phyloP scores from a whole-genome alignment of 2,888 invertebrate genomes.

The Seira sanloemensis region DNA sequence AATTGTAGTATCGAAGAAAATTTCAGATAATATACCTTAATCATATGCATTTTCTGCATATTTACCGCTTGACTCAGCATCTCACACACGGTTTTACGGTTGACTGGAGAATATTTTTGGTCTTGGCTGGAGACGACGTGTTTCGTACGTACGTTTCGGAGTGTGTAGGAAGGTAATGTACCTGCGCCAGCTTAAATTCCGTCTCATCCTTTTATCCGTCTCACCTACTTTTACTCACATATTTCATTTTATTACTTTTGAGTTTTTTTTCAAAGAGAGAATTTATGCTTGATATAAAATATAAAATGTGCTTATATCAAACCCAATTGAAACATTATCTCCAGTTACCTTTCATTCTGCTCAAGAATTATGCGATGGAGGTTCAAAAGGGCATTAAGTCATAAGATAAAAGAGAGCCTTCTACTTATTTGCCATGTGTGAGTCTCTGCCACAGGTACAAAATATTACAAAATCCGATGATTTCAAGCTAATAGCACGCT shows the following conservation, averaged over 20 bases:
- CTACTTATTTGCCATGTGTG: conserved; percentile 33
- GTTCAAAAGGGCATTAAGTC: conserved; percentile 48
- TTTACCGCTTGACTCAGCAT: conserved; percentile 47
- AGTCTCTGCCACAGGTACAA: conserved; percentile 21
- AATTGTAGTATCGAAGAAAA: neutral
- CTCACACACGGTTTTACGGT: conserved; percentile 30
- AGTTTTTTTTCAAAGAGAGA: conserved; percentile 24
- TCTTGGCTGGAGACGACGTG: conserved; percentile 29
- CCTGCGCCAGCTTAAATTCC: no score
- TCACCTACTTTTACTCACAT: conserved; percentile 40
- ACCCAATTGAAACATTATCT: conserved; percentile 45
- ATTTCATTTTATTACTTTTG: conserved; percentile 27
- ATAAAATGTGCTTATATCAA: neutral
- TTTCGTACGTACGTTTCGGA: no score
- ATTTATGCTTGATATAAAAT: conserved; percentile 44
- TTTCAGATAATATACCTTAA: conserved; percentile 41
- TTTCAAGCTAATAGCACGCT: conserved; percentile 43
- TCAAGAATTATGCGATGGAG: neutral
- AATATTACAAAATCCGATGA: conserved; percentile 31
- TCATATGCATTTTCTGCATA: conserved; percentile 47
- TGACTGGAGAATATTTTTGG: conserved; percentile 34
- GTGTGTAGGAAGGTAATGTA: no score
- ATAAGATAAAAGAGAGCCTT: conserved; percentile 28
- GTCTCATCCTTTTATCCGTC: conserved; percentile 17
- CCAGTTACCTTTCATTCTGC: neutral